These are phyloP conservation scores for Esox niger DNA, from an alignment of 2,113 vertebrate genomes.

Conservation along the genomic window DNA sequence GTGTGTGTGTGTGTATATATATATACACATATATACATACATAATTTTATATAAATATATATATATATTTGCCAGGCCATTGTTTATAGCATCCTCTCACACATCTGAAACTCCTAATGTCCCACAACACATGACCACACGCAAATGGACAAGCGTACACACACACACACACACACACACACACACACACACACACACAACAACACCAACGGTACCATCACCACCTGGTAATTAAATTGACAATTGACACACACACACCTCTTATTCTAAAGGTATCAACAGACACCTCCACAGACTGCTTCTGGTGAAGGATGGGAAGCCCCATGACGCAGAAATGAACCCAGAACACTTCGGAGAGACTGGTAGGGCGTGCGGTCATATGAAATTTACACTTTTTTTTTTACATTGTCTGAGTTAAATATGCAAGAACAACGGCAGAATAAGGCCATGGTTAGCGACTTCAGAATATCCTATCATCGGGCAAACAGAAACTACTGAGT, in stretches of 20 bases:
- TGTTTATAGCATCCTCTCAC: constrained; percentile 10
- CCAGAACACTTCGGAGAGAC: neutral
- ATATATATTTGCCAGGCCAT: constrained; percentile 6
- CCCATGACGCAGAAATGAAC: neutral
- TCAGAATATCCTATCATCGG: no score
- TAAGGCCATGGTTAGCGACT: no score
- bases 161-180: neutral
- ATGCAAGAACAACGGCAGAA: no score
- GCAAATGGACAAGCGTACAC: neutral
- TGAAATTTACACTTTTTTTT: neutral
- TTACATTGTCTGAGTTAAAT: no score
- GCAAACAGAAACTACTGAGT: no score
- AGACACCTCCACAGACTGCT: neutral
- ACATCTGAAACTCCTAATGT: constrained; percentile 8
- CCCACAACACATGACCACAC: constrained; percentile 14
- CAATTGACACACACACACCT: neutral
- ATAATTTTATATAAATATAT: no score
- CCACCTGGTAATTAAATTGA: neutral
- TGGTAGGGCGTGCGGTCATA: neutral
- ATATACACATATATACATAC: no score
- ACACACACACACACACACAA: neutral
- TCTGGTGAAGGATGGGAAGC: neutral
- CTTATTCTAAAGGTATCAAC: neutral
- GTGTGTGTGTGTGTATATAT: no score
- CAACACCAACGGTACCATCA: neutral